Base-by-base conservation (phyloP, 1,140 invertebrate species). In the Papilio glaucus region DNA sequence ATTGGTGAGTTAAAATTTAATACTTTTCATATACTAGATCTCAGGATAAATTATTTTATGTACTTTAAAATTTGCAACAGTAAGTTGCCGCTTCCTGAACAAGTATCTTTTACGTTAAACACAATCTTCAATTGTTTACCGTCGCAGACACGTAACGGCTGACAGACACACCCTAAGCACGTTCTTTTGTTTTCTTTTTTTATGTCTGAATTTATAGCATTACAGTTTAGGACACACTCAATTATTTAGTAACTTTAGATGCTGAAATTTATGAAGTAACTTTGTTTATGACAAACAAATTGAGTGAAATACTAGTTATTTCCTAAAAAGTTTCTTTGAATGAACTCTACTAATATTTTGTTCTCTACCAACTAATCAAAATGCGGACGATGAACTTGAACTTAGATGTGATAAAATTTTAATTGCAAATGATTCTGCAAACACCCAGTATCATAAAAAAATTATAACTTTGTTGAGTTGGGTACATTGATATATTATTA, bases 1-100 rank as follows among this genome's bases (percentile, higher is more conserved):
- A 53, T 74, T 68, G 85, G 85, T 87, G 74, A 84, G 85, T 83
- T 57, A 73, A 78, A 71, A 24, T n/a, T 21, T 13, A 45, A 21
- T 57, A n/a, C 0, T 24, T 57, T 57, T 26, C 4, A 57, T 57
- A 57, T 57, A 4, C 49, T 24, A 57, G 18, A 24, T 9, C 49
- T 4, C 9, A 57, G 21, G 0, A 57, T 57, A 21, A 24, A 18
- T 21, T 24, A 57, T 57, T 57, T 57, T 24, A 12, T 24, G 49
- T 57, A 57, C 21, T 57, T 57, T 10, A 26, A 53, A 57, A 57
- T 57, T 57, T 57, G 10, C 49, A 57, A 57, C 49, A 21, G 49
- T 57, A 57, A 26, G 49, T 57, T 57, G 21, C 49, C 49, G 49
- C 49, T 57, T 57, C 49, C 18, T 57, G 21, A 69, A 38, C 67